phyloP scores from a whole-genome alignment of 2,797 vertebrate genomes.

The Anableps anableps region DNA sequence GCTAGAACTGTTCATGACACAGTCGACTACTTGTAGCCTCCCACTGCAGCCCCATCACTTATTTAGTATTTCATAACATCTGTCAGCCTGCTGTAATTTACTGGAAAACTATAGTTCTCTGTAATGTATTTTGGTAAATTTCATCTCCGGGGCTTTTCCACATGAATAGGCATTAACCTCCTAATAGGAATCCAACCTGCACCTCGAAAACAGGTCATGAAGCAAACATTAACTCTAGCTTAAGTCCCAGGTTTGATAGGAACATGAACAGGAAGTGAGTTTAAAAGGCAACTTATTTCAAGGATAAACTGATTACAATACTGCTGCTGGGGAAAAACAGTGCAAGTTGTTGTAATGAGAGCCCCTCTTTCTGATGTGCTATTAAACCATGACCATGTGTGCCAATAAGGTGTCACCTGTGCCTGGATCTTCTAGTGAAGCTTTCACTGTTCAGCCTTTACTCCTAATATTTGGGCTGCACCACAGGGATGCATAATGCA shows the following conservation, averaged over 20 bases:
- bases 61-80: conserved; percentile 68
- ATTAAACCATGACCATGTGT: conserved; percentile 63
- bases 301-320: conserved; percentile 77
- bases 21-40: conserved; percentile 59
- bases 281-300: conserved; percentile 77
- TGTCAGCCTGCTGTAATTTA: conserved; percentile 66
- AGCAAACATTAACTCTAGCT: conserved; percentile 74
- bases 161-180: conserved; percentile 73
- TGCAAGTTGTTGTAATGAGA: conserved; percentile 52
- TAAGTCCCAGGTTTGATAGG: conserved; percentile 70
- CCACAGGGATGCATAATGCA: conserved; percentile 28
- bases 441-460: conserved; percentile 31
- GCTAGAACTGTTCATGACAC: conserved; percentile 54
- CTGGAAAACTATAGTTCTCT: conserved; percentile 55
- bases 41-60: conserved; percentile 60
- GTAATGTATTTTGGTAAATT: conserved; percentile 67
- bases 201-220: conserved; percentile 65
- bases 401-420: conserved; percentile 51
- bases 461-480: conserved; percentile 45
- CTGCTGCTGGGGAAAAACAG: conserved; percentile 46
- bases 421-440: conserved; percentile 63
- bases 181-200: conserved; percentile 71
- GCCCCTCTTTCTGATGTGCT: conserved; percentile 58
- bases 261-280: conserved; percentile 70
- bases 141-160: conserved; percentile 57